These are phyloP conservation scores for Gobio gobio DNA, from an alignment of 2,113 vertebrate species.

Conservation along the genomic window DNA sequence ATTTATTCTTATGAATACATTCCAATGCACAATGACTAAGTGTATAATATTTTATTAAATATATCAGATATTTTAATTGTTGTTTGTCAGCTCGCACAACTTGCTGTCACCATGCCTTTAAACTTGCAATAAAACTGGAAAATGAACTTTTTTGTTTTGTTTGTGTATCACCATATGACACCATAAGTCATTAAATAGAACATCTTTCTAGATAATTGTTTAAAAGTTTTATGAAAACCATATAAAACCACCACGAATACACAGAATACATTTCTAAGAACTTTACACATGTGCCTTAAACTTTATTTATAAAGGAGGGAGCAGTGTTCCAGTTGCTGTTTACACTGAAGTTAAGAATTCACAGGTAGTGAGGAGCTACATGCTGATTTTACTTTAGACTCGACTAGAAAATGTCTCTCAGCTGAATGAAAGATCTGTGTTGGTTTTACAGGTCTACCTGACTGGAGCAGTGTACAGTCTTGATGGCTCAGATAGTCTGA, in stretches of 20 bases:
- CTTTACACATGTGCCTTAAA: not conserved
- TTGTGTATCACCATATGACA: no score
- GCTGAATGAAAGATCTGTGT: not conserved
- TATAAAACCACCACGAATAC: not conserved
- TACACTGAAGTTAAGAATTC: conserved; percentile 77
- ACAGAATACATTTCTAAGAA: no score
- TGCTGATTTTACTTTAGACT: not conserved
- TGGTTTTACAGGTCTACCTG: conserved; percentile 78
- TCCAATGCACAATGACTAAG: not conserved
- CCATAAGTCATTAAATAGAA: not conserved
- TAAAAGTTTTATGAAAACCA: not conserved
- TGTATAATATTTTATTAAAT: not conserved
- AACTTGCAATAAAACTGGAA: no score
- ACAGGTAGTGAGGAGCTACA: conserved; percentile 70
- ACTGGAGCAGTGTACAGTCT: conserved; percentile 89
- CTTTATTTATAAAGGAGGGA: conserved; percentile 80
- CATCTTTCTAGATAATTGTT: not conserved
- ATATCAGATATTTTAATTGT: not conserved
- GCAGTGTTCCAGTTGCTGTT: conserved; percentile 88
- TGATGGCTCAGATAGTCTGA: conserved; percentile 83
- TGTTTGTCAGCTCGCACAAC: not conserved
- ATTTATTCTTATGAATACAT: not conserved
- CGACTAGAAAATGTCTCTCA: not conserved
- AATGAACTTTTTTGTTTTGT: no score
- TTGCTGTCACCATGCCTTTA: not conserved